Evolutionary conservation across 2,113 vertebrate species (phyloP).

Genomic region (Mesocricetus auratus): DNA sequence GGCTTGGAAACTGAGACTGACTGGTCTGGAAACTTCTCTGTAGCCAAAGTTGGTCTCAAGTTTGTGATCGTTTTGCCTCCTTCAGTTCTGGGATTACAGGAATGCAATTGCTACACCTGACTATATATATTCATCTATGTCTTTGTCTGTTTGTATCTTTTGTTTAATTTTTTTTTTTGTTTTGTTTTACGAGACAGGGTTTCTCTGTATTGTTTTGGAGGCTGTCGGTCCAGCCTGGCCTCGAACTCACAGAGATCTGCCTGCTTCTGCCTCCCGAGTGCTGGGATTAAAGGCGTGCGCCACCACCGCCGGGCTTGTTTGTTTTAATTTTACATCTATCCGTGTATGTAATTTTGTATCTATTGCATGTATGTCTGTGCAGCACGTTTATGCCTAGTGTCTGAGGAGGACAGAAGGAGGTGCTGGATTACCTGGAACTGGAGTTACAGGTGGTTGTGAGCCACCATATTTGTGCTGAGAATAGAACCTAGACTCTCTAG

Average conservation of each 20-base stretch:
- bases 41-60: not conserved
- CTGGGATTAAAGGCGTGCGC: no score
- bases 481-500: not conserved
- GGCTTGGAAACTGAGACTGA: no score
- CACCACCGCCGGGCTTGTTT: no score
- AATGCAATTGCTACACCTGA: not conserved
- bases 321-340: not conserved
- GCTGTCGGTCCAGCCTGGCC: no score
- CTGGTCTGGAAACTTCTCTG: not conserved
- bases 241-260: no score
- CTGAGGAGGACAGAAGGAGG: not conserved
- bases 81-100: not conserved
- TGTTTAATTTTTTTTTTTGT: no score
- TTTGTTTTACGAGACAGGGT: no score
- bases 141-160: not conserved
- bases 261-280: no score
- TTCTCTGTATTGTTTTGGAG: no score
- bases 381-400: not conserved
- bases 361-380: not conserved
- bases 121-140: not conserved
- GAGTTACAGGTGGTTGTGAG: not conserved
- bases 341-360: not conserved
- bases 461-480: not conserved
- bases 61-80: not conserved
- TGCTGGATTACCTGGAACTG: not conserved